Evolutionary conservation across 1,140 invertebrate genomes (phyloP).

Genomic region (Zaprionus capensis): DNA sequence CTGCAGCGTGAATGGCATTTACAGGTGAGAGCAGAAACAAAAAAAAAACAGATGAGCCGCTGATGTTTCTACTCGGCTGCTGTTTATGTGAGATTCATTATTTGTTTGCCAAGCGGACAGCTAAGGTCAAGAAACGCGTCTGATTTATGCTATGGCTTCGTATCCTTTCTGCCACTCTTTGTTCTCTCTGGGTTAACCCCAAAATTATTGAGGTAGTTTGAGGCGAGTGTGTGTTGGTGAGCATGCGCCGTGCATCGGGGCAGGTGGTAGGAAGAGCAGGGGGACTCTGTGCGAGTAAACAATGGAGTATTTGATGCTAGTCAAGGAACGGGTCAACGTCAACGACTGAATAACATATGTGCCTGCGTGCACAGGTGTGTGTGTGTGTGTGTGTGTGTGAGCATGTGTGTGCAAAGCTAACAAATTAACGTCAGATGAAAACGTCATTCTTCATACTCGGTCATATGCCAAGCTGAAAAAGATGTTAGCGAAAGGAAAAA

Average conservation of each 20-base stretch:
- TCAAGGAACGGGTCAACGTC: slow-evolving; percentile 21
- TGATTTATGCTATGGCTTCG: slow-evolving; percentile 18
- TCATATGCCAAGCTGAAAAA: background rate
- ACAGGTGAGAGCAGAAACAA: slow-evolving; percentile 76
- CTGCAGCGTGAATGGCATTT: slow-evolving; percentile 87
- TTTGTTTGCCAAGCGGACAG: slow-evolving; percentile 28
- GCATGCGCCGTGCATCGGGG: slow-evolving; percentile 55
- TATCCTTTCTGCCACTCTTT: background rate
- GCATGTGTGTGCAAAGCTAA: background rate
- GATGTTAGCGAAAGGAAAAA: background rate
- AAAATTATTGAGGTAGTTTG: slow-evolving; percentile 74
- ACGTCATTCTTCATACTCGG: background rate
- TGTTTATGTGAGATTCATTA: slow-evolving; percentile 5
- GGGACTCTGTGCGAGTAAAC: slow-evolving; percentile 15
- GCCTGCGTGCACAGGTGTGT: background rate
- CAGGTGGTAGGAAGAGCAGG: background rate
- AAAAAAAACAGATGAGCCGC: background rate
- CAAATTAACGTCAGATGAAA: background rate
- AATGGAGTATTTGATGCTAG: slow-evolving; percentile 23
- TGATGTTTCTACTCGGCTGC: background rate
- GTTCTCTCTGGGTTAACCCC: slow-evolving; percentile 54
- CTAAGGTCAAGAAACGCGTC: slow-evolving; percentile 68
- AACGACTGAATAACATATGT: slow-evolving; percentile 15
- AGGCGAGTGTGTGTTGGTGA: slow-evolving; percentile 53
- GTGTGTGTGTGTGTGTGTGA: background rate